phyloP scores from a whole-genome alignment of 2,113 vertebrate species.

The Catharus bicknelli region DNA sequence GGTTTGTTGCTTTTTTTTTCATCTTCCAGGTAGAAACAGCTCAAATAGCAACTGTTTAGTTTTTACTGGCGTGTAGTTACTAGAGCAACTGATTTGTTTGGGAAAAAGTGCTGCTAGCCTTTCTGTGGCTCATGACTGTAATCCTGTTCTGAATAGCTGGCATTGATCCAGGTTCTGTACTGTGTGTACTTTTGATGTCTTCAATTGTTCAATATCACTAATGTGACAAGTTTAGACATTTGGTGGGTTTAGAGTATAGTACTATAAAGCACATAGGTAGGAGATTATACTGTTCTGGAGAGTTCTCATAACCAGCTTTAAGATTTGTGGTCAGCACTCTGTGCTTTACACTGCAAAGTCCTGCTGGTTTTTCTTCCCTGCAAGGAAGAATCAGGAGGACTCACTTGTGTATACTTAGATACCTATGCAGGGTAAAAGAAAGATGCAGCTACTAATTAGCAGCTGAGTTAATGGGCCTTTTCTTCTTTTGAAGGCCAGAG shows the following conservation, averaged over 20 bases:
- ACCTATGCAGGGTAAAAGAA: background rate
- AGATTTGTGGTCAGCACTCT: background rate
- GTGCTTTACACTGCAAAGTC: background rate
- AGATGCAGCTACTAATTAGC: background rate
- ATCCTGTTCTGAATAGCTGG: constrained; percentile 23
- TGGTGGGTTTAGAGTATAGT: background rate
- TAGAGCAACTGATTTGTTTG: constrained; percentile 45
- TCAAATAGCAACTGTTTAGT: background rate
- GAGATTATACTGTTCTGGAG: background rate
- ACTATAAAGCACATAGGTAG: background rate
- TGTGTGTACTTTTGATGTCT: background rate
- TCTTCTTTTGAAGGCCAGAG: background rate
- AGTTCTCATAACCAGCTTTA: background rate
- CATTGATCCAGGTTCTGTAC: background rate
- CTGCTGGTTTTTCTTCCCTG: background rate
- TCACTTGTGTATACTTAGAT: background rate
- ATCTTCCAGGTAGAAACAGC: background rate
- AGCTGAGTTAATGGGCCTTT: background rate
- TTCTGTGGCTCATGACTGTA: background rate
- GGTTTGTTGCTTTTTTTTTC: background rate
- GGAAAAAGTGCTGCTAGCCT: constrained; percentile 9
- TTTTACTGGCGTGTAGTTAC: constrained; percentile 15
- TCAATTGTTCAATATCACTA: background rate
- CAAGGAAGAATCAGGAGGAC: background rate
- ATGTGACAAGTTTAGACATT: background rate